Evolutionary conservation across 2,888 invertebrate genomes (phyloP), one percentile per base, ranked within the genome.

Genomic region (Gari tellinella): DNA sequence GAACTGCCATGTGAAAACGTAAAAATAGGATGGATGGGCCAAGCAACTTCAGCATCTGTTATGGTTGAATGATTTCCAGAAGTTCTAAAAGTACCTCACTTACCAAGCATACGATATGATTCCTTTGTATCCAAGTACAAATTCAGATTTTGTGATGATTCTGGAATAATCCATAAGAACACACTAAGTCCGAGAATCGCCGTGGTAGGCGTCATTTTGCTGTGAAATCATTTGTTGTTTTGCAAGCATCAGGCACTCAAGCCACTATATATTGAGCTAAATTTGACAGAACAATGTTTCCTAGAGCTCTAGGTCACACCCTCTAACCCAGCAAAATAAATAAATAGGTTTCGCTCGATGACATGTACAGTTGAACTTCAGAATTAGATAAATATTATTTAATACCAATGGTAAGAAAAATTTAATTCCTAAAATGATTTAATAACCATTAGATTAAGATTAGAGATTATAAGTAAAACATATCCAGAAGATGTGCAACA

Each of bases 61-160:
- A 53, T 46, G 46, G 46, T 55, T 55, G 48, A 57, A 12, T 19
- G 21, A 26, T 19, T 25, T 37, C 21, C 37, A 37, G 19, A 23
- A 65, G 57, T 52, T 46, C 65, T 40, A 58, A 55, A 58, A 72
- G 49, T 58, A 58, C 23, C 46, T 46, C 12, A 85, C 87, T 85
- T 80, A 89, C 89, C 89, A 46, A 89, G 74, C 64, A 89, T 64
- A 74, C 85, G 75, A 55, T 77, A 82, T 1, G 88, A 88, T 70
- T 88, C 88, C 60, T 80, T 77, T 26, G 82, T 80, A 65, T 86
- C 85, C 83, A 89, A 79, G 56, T 86, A 89, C 67, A 89, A 78
- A 72, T 86, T 86, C 45, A 89, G 72, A 67, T 87, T 73, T 43
- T 82, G 79, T 66, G 69, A 64, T 38, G 81, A 72, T 48, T 63